phyloP scores from a whole-genome alignment of 2,113 vertebrate genomes.

The Alligator sinensis region DNA sequence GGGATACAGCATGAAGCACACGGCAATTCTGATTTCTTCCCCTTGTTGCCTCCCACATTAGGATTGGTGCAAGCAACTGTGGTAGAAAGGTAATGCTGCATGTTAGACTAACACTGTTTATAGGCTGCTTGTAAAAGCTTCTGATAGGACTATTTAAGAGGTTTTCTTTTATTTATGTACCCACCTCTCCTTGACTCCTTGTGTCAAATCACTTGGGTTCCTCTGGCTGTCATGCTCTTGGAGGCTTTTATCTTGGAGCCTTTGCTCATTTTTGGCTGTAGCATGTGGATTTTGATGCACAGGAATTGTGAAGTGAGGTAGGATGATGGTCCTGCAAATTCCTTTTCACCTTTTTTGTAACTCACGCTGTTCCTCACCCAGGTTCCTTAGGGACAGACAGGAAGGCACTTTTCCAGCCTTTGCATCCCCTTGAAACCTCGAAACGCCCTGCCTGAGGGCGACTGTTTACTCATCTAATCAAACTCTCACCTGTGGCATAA shows the following conservation, averaged over 20 bases:
- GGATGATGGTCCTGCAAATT: background rate
- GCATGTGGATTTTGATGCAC: background rate
- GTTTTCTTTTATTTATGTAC: slow-evolving; percentile 12
- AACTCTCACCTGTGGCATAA: background rate
- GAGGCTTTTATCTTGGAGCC: background rate
- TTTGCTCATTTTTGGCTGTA: background rate
- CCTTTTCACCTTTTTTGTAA: background rate
- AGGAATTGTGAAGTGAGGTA: background rate
- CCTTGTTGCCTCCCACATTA: background rate
- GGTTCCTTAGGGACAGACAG: background rate
- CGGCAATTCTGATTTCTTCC: background rate
- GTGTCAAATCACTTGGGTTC: background rate
- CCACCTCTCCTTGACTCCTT: background rate
- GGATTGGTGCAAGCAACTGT: background rate
- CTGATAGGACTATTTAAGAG: background rate
- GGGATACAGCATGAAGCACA: background rate
- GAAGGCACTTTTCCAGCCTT: background rate
- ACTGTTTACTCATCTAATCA: background rate
- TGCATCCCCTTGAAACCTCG: background rate
- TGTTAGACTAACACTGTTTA: background rate
- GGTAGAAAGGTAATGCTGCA: slow-evolving; percentile 37
- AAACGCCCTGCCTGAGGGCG: background rate
- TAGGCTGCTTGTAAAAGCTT: background rate
- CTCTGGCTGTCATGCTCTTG: background rate
- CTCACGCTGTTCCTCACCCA: background rate